Base-by-base conservation (phyloP, 2,797 vertebrate species). In the Antennarius maculatus region DNA sequence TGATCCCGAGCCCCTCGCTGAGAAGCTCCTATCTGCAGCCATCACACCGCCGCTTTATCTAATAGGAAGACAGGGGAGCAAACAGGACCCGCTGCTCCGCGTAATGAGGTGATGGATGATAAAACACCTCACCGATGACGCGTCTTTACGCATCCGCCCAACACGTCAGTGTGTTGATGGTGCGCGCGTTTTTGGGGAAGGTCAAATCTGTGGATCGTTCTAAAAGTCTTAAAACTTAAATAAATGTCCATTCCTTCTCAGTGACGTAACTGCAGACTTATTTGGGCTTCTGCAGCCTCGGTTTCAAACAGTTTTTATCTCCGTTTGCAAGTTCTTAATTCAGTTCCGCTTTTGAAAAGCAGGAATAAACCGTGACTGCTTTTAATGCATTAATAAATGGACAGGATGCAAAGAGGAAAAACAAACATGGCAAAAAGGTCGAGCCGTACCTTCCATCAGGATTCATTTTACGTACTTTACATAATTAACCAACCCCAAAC, bases 401-500 rank as follows among this genome's bases (percentile, higher is more conserved):
- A 2, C 23, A 23, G 23, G 23, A 23, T 23, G 23, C 23, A 23
- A 23, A 23, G 23, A 23, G 23, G 23, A 23, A 23, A 23, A 23
- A 23, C 23, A 23, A 23, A 23, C 23, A 23, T 23, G 23, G 23
- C 23, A 72, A 86, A 76, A 66, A 68, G 77, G 77, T 77, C 85
- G 75, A 81, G 67, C 69, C 9, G 52, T 48, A 59, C 67, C 76
- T 77, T 88, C 46, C 69, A 85, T 85, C 76, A 82, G 83, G 78
- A 69, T 65, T 86, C 85, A 80, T 89, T 86, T 71, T 78, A 82
- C 2, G 23, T 23, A 74, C 71, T 74, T 77, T 86, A 88, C 85
- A 86, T 91, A 89, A 92, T 92, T 89, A 91, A 86, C 64, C 72
- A 74, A 77, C 74, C 79, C 71, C 46, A 77, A 81, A 80, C 87